Conservation (phyloP, 1,140 invertebrate species). For the Drosophila burlai region DNA sequence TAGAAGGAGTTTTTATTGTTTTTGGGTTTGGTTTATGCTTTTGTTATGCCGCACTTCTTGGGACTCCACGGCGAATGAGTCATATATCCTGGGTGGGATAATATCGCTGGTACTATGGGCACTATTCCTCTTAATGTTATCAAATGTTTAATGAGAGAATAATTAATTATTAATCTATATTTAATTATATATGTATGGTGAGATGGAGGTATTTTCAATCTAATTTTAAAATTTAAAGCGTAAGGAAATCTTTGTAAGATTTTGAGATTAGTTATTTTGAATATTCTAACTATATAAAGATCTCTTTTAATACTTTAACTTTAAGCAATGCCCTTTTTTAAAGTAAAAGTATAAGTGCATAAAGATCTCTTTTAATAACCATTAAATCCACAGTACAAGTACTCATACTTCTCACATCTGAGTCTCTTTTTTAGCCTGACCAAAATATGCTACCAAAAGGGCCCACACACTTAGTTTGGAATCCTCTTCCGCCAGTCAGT, state of each 20-base stretch:
- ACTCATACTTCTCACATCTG: slow-evolving; percentile 4
- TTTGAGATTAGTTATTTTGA: too few relatives aligned
- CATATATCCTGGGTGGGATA: slow-evolving; percentile 55
- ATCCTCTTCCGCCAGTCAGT: slow-evolving; percentile 28
- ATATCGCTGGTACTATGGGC: slow-evolving; percentile 43
- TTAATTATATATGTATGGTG: background rate
- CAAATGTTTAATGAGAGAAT: background rate
- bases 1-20: slow-evolving; percentile 23
- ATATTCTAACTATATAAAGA: too few relatives aligned
- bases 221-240: too few relatives aligned
- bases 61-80: slow-evolving; percentile 59
- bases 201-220: too few relatives aligned
- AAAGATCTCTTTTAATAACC: background rate
- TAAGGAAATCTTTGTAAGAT: too few relatives aligned
- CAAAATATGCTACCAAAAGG: slow-evolving; percentile 10
- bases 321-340: too few relatives aligned
- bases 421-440: slow-evolving; percentile 7
- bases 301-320: too few relatives aligned
- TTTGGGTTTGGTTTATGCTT: slow-evolving; percentile 33
- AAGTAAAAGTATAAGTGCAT: too few relatives aligned
- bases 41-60: slow-evolving; percentile 32
- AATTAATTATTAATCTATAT: background rate
- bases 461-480: slow-evolving; percentile 56
- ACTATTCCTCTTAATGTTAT: background rate
- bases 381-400: background rate